Conservation (phyloP, 2,113 vertebrate species). For the Oryzias curvinotus region DNA sequence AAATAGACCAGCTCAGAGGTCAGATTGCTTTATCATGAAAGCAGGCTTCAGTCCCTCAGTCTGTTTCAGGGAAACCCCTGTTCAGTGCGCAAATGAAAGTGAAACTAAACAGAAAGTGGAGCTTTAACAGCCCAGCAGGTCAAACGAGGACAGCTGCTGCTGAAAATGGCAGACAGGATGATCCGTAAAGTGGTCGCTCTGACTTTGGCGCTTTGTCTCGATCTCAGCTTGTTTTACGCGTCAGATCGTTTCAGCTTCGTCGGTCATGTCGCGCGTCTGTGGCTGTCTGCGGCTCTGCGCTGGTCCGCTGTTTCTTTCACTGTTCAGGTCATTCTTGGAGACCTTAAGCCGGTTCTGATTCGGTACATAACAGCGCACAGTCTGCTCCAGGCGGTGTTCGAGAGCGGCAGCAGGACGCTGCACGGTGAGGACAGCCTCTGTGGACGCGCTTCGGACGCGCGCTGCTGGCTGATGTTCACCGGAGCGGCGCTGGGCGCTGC, state of each 20-base stretch:
- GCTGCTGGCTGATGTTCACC: conserved; percentile 48
- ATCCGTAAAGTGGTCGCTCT: background rate
- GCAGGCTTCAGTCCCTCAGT: accelerated
- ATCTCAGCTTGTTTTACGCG: conserved; percentile 49
- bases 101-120: background rate
- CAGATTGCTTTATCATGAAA: background rate
- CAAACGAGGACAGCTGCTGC: background rate
- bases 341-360: background rate
- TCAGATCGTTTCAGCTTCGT: conserved; percentile 17
- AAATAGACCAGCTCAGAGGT: too few species aligned
- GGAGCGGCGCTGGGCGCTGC: conserved; percentile 61
- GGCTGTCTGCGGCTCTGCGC: conserved; percentile 52
- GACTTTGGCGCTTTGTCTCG: background rate
- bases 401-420: conserved; percentile 37
- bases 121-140: accelerated
- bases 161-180: background rate
- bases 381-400: conserved; percentile 63
- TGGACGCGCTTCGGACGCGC: conserved; percentile 13
- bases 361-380: conserved; percentile 34
- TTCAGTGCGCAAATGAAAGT: conserved; percentile 29
- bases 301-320: background rate
- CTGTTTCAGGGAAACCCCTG: conserved; percentile 31
- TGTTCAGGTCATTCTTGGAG: accelerated
- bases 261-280: conserved; percentile 35
- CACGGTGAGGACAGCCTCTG: conserved; percentile 21